Evolutionary conservation across 2,888 invertebrate species (phyloP), one percentile per base, ranked within the genome.

Genomic region (Drosophila recens): DNA sequence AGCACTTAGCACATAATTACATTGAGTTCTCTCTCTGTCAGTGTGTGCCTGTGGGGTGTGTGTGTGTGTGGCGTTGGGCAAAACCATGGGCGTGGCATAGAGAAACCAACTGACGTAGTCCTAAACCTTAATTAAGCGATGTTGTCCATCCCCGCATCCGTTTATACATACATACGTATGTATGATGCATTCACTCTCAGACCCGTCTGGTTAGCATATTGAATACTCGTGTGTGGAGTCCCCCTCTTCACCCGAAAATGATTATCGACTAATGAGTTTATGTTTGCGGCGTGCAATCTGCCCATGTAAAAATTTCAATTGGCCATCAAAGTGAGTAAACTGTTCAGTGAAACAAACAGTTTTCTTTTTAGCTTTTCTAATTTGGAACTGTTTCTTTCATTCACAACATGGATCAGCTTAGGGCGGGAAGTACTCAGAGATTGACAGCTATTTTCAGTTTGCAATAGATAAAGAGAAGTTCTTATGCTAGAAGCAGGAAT

Each of bases 1-100:
- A 71, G 82, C 82, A 82, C 80, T 87, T 87, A 84, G 76, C 87
- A 76, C 84, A 85, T 84, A 85, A 85, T 85, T 84, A 84, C 73
- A 84, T 80, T 79, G 76, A 87, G 71, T 71, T 72, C 52, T 58
- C 64, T 13, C 27, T n/a, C 17, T 15, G 17, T 30, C 36, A 10
- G 30, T 34, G n/a, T 23, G 13, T 36, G 46, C 23, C 17, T 20
- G n/a, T 42, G 27, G 8, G 27, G 30, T 30, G 43, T 53, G 42
- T 46, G 62, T 23, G 54, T 46, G 67, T 34, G 53, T 61, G 61
- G 48, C 13, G 46, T 46, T 58, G 43, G n/a, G 15, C 11, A 42
- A 49, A 57, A 33, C 49, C 43, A 38, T 71, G 58, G 62, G 58
- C 45, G 58, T 63, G 42, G 27, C 43, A 51, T 9, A 36, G 23